phyloP scores from a whole-genome alignment of 1,140 invertebrate genomes.

The Drosophila aff. region DNA sequence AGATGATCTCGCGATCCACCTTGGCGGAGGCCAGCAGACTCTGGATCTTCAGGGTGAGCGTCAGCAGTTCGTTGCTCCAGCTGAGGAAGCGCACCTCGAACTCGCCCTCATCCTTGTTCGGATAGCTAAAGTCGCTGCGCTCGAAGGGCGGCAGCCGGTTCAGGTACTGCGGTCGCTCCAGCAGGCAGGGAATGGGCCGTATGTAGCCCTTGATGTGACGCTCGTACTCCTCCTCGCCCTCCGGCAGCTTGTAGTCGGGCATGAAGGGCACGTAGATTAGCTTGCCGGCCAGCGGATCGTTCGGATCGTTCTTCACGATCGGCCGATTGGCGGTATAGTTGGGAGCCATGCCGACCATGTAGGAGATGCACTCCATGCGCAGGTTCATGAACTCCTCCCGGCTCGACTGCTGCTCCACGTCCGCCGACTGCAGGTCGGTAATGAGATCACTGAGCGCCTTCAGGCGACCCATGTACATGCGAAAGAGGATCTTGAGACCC shows the following conservation, averaged over 20 bases:
- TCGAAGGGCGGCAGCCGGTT: conserved; percentile 78
- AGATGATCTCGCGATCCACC: conserved; percentile 75
- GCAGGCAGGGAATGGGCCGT: conserved; percentile 73
- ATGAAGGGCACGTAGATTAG: conserved; percentile 76
- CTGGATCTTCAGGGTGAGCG: conserved; percentile 79
- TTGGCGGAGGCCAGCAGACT: conserved; percentile 71
- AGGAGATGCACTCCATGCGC: conserved; percentile 79
- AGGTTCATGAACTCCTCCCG: conserved; percentile 74
- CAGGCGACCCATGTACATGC: conserved; percentile 82
- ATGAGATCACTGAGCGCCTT: conserved; percentile 80
- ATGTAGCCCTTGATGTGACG: conserved; percentile 72
- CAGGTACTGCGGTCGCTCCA: conserved; percentile 79
- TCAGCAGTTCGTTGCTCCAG: conserved; percentile 79
- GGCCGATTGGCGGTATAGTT: conserved; percentile 64
- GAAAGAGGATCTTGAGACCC: conserved; percentile 82
- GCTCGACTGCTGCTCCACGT: conserved; percentile 71
- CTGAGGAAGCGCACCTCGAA: conserved; percentile 73
- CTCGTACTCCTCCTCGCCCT: conserved; percentile 70
- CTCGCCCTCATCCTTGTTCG: conserved; percentile 80
- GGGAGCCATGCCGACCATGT: conserved; percentile 74
- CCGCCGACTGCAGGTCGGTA: conserved; percentile 75
- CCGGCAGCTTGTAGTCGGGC: conserved; percentile 74
- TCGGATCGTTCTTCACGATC: conserved; percentile 29
- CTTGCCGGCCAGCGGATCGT: conserved; percentile 52
- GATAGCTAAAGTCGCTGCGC: conserved; percentile 76